Conservation (phyloP, 1,140 invertebrate species). For the Caenorhabditis inopinata region DNA sequence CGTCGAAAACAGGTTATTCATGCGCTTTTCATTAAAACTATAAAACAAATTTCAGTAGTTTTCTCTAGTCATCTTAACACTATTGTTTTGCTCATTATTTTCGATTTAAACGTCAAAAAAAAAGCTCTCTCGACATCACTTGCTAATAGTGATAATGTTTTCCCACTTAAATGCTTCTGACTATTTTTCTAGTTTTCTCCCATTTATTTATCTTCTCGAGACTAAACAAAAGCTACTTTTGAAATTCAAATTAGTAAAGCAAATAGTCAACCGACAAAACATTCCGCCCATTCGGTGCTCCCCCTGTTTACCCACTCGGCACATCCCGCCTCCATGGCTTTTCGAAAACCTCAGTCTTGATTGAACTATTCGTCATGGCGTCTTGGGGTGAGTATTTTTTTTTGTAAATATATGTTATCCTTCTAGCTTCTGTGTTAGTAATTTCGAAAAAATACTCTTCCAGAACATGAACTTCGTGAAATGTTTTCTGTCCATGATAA, state of each 20-base stretch:
- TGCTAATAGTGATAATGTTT: too few species aligned
- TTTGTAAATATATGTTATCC: too few species aligned
- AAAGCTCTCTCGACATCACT: too few species aligned
- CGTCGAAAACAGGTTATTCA: too few species aligned
- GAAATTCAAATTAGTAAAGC: slow-evolving; percentile 16
- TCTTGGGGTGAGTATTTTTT: slow-evolving; percentile 46
- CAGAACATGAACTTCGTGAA: slow-evolving; percentile 59
- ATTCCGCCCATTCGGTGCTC: background rate
- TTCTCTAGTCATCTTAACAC: too few species aligned
- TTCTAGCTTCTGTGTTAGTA: background rate
- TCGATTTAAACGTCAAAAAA: too few species aligned
- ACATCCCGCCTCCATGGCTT: slow-evolving; percentile 5
- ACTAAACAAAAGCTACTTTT: background rate
- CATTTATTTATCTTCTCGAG: too few species aligned
- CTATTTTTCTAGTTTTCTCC: too few species aligned
- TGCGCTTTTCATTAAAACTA: too few species aligned
- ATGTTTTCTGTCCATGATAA: slow-evolving; percentile 61
- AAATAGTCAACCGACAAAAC: slow-evolving; percentile 22
- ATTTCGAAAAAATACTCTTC: slow-evolving; percentile 33
- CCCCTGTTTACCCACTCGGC: slow-evolving; percentile 1
- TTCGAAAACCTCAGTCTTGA: background rate
- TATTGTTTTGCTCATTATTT: too few species aligned
- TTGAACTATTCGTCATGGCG: slow-evolving; percentile 45
- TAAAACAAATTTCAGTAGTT: too few species aligned
- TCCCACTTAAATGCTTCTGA: too few species aligned